Evolutionary conservation across 2,888 invertebrate species (phyloP).

Genomic region (Polymixis lichenea): DNA sequence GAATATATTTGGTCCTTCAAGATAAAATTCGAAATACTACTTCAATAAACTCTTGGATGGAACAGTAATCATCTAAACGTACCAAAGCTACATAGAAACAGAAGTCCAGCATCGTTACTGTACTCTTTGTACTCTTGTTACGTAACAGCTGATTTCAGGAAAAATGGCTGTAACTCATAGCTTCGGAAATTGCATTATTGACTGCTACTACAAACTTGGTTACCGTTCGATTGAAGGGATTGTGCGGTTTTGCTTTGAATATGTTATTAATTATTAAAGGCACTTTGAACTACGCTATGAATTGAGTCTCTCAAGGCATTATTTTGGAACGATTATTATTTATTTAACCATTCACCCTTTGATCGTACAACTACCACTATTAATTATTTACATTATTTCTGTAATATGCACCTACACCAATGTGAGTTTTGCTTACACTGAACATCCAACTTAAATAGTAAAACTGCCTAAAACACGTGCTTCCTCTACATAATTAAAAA

Average conservation of each 20-base stretch:
- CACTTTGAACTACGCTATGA: not conserved
- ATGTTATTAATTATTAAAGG: not conserved
- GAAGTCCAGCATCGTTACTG: conserved; percentile 12
- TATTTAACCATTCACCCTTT: not conserved
- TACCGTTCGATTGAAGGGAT: not conserved
- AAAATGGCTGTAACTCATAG: conserved; percentile 14
- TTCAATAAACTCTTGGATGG: conserved; percentile 4
- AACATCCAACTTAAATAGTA: not conserved
- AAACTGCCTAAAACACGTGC: too few relatives aligned
- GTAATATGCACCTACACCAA: not conserved
- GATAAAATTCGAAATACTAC: not conserved
- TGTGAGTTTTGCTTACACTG: not conserved
- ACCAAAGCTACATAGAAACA: not conserved
- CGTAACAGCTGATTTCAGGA: conserved; percentile 9
- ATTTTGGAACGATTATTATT: not conserved
- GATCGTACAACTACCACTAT: not conserved
- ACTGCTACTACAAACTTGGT: conserved; percentile 14
- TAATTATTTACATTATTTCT: not conserved
- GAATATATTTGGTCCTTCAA: not conserved
- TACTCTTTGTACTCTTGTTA: conserved; percentile 11
- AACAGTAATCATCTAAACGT: conserved; percentile 6
- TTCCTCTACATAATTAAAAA: too few relatives aligned
- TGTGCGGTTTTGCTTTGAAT: conserved; percentile 4
- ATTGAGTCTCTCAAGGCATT: not conserved
- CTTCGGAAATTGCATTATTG: conserved; percentile 39